These are phyloP conservation scores for Cisticola juncidis DNA, from an alignment of 2,113 vertebrate species.

Conservation along the genomic window DNA sequence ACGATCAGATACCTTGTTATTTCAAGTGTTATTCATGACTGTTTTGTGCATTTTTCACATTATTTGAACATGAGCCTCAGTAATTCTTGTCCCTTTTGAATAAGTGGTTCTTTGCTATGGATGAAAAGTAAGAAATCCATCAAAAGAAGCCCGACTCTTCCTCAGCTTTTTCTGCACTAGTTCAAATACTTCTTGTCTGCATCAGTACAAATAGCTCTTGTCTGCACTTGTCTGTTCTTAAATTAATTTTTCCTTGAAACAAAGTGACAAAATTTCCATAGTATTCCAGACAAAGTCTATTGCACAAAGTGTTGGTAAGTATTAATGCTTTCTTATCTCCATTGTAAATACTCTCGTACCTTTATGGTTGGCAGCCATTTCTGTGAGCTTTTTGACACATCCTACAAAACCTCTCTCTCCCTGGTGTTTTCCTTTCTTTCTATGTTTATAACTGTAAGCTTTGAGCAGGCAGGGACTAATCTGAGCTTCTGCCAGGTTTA, in stretches of 20 bases:
- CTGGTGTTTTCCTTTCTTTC: not conserved
- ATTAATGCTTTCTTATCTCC: not conserved
- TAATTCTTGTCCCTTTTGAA: not conserved
- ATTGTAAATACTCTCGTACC: not conserved
- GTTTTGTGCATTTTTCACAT: not conserved
- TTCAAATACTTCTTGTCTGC: not conserved
- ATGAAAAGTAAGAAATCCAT: not conserved
- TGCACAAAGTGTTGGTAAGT: conserved; percentile 25
- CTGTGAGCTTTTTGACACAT: not conserved
- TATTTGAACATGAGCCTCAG: not conserved
- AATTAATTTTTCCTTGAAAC: not conserved
- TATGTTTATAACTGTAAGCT: not conserved
- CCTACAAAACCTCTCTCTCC: not conserved
- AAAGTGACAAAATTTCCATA: not conserved
- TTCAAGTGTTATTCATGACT: not conserved
- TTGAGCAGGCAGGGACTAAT: not conserved
- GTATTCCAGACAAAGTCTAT: conserved; percentile 16
- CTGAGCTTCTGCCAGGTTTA: not conserved
- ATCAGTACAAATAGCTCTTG: not conserved
- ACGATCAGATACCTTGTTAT: not conserved
- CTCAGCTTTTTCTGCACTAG: not conserved
- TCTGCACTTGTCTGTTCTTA: not conserved
- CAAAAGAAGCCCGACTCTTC: not conserved
- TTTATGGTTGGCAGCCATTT: not conserved
- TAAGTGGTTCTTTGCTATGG: not conserved